phyloP scores from a whole-genome alignment of 1,140 invertebrate genomes.

The Muscidifurax raptorellus region DNA sequence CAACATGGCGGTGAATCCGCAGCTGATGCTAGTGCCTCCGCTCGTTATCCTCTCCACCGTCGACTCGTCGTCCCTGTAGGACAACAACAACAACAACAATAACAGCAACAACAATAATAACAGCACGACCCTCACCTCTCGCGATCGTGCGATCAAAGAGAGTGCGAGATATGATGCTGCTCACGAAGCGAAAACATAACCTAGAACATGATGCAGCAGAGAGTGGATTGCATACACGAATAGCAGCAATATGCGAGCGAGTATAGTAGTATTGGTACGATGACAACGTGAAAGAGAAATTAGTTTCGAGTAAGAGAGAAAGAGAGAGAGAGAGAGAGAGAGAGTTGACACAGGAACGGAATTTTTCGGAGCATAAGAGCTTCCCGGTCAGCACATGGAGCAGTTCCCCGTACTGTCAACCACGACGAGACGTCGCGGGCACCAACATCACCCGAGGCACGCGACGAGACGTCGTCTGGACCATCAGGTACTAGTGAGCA shows the following conservation, averaged over 20 bases:
- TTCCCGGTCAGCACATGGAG: slow-evolving; percentile 71
- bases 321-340: background rate
- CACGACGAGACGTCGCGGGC: slow-evolving; percentile 81
- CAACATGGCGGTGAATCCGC: slow-evolving; percentile 73
- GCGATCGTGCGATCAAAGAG: background rate
- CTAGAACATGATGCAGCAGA: background rate
- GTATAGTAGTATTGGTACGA: background rate
- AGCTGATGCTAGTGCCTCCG: slow-evolving; percentile 60
- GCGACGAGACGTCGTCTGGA: slow-evolving; percentile 74
- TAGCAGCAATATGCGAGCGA: background rate
- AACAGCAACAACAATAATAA: too few relatives aligned
- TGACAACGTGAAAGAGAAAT: background rate
- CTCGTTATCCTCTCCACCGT: background rate
- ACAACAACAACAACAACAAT: background rate
- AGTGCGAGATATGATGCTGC: background rate
- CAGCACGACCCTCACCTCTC: too few relatives aligned
- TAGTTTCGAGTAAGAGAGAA: background rate
- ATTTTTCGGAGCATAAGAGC: background rate
- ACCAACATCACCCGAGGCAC: slow-evolving; percentile 84
- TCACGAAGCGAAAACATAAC: background rate
- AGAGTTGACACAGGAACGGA: background rate
- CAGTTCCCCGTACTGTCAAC: slow-evolving; percentile 73
- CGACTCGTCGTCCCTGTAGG: slow-evolving; percentile 41
- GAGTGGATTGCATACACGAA: background rate
- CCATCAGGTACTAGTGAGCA: background rate